Evolutionary conservation across 2,113 vertebrate genomes (phyloP).

Genomic region (Grantiella picta): DNA sequence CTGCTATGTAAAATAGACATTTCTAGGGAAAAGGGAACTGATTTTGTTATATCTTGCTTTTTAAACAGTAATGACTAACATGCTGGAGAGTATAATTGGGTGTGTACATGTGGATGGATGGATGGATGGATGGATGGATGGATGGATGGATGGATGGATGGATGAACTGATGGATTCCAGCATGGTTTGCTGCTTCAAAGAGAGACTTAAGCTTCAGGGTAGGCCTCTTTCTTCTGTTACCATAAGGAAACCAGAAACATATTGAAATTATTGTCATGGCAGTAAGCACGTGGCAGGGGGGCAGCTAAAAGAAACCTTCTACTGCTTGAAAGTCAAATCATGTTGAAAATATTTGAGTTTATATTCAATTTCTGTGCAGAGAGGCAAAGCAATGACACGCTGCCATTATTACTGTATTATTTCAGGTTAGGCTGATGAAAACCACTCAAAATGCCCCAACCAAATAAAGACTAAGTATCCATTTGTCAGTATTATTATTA

Average conservation of each 20-base stretch:
- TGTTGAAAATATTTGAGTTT: not conserved
- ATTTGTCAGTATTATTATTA: not conserved
- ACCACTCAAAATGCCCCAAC: not conserved
- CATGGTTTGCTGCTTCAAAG: not conserved
- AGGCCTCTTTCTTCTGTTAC: not conserved
- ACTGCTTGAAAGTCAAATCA: not conserved
- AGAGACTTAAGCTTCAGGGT: not conserved
- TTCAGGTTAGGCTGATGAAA: not conserved
- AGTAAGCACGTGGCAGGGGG: not conserved
- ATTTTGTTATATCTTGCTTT: not conserved
- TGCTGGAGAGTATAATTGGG: no score
- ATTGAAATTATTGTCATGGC: not conserved
- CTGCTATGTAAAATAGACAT: not conserved
- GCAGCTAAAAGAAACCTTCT: not conserved
- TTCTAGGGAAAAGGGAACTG: not conserved
- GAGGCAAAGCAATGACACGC: not conserved
- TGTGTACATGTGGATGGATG: not conserved
- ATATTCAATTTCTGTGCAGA: not conserved
- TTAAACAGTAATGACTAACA: not conserved
- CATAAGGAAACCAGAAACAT: not conserved
- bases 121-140: not conserved
- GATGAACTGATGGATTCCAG: not conserved
- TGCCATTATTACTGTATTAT: not conserved
- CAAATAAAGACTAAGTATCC: not conserved
- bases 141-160: not conserved